Percentiles rank a stretch among this genome's conserved stretches.
Conservation (phyloP, 2,113 vertebrate species). For the Tychaedon coryphoeus region DNA sequence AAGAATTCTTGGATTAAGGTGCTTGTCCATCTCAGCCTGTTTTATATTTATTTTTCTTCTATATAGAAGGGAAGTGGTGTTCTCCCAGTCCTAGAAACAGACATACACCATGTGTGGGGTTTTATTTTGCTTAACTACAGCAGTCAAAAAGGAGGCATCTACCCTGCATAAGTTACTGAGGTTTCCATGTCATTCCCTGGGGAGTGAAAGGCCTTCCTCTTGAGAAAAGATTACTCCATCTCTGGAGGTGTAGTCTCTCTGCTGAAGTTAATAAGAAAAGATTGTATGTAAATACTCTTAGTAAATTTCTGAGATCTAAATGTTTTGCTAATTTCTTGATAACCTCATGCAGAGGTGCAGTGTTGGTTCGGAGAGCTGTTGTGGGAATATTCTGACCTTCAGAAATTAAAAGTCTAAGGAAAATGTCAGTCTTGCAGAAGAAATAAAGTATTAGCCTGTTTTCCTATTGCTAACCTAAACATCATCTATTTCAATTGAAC, state of each 20-base stretch:
- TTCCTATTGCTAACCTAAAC: not conserved
- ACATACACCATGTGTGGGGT: not conserved
- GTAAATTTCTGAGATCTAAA: not conserved
- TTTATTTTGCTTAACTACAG: not conserved
- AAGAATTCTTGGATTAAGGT: slow-evolving; percentile 79
- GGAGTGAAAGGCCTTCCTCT: not conserved
- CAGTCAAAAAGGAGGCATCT: not conserved
- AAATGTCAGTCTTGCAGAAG: not conserved
- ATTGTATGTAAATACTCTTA: not conserved
- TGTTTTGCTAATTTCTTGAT: not conserved
- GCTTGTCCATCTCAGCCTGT: not conserved
- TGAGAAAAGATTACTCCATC: not conserved
- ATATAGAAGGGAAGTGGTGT: not conserved
- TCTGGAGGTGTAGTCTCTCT: not conserved
- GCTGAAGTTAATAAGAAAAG: not conserved
- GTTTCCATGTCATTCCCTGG: not conserved
- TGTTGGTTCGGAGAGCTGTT: not conserved
- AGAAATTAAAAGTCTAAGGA: not conserved
- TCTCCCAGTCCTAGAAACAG: not conserved
- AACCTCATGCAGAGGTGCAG: not conserved
- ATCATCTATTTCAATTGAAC: not conserved
- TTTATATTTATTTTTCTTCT: not conserved
- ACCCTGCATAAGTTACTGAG: not conserved
- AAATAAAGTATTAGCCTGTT: not conserved
- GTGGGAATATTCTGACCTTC: not conserved